Percentiles rank a stretch among this genome's conserved stretches.
Conservation (phyloP, 2,888 invertebrate genomes). For the Steinernema carpocapsae region DNA sequence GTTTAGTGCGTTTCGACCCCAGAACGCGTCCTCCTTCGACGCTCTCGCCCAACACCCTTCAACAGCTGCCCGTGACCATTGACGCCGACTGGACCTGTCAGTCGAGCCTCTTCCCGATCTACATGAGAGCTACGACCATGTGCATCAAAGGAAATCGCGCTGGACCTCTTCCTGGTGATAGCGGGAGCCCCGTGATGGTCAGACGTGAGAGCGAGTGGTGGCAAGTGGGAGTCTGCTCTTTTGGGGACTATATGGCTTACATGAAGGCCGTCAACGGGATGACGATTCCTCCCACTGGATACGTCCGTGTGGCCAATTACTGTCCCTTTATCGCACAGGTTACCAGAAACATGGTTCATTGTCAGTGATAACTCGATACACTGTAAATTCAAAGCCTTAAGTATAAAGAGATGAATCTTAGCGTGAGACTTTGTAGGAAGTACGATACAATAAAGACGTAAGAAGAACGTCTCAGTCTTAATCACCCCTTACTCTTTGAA, state of each 20-base stretch:
- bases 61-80: slow-evolving; percentile 5
- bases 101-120: slow-evolving; percentile 1
- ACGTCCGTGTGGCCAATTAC: background rate
- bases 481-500: background rate
- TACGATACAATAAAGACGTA: background rate
- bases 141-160: slow-evolving; percentile 5
- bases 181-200: slow-evolving; percentile 7
- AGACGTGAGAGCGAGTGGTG: background rate
- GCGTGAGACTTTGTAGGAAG: background rate
- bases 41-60: slow-evolving; percentile 4
- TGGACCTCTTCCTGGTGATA: background rate
- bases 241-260: background rate
- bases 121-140: background rate
- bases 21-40: background rate
- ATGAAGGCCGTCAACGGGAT: background rate
- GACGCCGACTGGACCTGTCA: slow-evolving; percentile 16
- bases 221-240: background rate
- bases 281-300: background rate
- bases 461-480: background rate
- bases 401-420: background rate
- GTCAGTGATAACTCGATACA: slow-evolving; percentile 8
- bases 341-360: background rate
- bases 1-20: background rate
- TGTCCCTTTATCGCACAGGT: slow-evolving; percentile 8
- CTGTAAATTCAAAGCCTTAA: background rate